A percentile compares a stretch with the other conserved stretches of the same genome.
These are phyloP conservation scores for Spodoptera exigua DNA, from an alignment of 2,888 invertebrate species.

Conservation along the genomic window DNA sequence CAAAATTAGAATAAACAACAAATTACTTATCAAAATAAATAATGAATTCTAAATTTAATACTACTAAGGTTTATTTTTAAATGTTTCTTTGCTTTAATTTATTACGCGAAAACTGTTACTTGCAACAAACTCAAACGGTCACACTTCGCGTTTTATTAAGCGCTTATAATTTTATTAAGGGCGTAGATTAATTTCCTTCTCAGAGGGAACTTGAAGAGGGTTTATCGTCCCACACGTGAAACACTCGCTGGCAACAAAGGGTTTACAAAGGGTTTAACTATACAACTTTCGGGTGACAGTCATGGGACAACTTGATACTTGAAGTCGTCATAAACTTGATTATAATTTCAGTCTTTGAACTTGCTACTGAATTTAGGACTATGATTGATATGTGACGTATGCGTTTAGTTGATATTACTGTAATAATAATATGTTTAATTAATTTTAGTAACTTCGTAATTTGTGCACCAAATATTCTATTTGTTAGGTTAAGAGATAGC, in stretches of 20 bases:
- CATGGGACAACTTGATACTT: slow-evolving; percentile 46
- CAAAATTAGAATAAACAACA: too few species aligned
- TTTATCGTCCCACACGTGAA: slow-evolving; percentile 43
- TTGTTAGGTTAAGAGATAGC: too few species aligned
- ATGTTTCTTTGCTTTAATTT: slow-evolving; percentile 7
- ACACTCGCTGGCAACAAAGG: slow-evolving; percentile 42
- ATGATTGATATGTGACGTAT: slow-evolving; percentile 20
- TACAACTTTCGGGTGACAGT: slow-evolving; percentile 43
- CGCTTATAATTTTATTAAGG: slow-evolving; percentile 50
- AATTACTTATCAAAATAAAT: too few species aligned
- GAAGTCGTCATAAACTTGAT: slow-evolving; percentile 39
- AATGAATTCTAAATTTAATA: too few species aligned
- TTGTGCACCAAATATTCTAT: too few species aligned
- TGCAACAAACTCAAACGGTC: slow-evolving; percentile 28
- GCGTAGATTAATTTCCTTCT: slow-evolving; percentile 50
- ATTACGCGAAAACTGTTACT: slow-evolving; percentile 21
- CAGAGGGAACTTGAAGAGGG: slow-evolving; percentile 51
- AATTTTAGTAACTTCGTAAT: too few species aligned
- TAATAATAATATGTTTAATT: background rate
- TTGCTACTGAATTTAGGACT: slow-evolving; percentile 29
- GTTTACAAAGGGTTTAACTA: slow-evolving; percentile 45
- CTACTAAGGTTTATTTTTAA: slow-evolving; percentile 3
- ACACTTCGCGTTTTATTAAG: slow-evolving; percentile 39
- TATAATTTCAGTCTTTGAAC: slow-evolving; percentile 38
- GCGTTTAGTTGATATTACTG: background rate